These are phyloP conservation scores for Neodiprion pinetum DNA, from an alignment of 1,140 invertebrate species.

Conservation along the genomic window DNA sequence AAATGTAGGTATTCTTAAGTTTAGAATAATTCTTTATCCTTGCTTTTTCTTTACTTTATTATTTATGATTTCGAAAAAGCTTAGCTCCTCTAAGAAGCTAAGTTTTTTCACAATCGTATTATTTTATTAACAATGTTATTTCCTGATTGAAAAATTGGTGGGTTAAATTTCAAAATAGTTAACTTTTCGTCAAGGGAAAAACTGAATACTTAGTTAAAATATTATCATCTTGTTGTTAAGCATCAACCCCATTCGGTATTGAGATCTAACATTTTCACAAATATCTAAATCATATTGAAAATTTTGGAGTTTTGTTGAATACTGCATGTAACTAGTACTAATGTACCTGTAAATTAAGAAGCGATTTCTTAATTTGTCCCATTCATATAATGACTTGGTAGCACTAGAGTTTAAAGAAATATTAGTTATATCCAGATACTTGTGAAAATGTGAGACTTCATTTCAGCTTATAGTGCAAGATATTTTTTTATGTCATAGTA, in stretches of 20 bases:
- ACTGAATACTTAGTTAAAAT: background rate
- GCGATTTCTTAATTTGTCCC: conserved; percentile 11
- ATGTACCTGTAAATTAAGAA: background rate
- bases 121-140: conserved; percentile 28
- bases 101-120: conserved; percentile 35
- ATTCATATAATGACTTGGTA: conserved; percentile 17
- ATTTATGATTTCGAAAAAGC: conserved; percentile 37
- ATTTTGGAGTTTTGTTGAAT: background rate
- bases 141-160: conserved; percentile 29
- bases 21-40: conserved; percentile 54
- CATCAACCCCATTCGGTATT: background rate
- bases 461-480: conserved; percentile 24
- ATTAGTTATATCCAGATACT: conserved; percentile 35
- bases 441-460: conserved; percentile 55
- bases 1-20: conserved; percentile 54
- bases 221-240: background rate
- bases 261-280: background rate
- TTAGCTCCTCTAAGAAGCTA: conserved; percentile 44
- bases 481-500: conserved; percentile 31
- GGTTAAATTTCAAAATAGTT: conserved; percentile 21
- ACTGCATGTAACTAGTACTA: background rate
- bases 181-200: conserved; percentile 24
- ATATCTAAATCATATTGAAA: background rate
- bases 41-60: conserved; percentile 40
- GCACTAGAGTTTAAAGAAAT: no score